Evolutionary conservation across 2,888 invertebrate genomes (phyloP), one percentile per base, ranked within the genome.

Genomic region (Drosophila prolongata): DNA sequence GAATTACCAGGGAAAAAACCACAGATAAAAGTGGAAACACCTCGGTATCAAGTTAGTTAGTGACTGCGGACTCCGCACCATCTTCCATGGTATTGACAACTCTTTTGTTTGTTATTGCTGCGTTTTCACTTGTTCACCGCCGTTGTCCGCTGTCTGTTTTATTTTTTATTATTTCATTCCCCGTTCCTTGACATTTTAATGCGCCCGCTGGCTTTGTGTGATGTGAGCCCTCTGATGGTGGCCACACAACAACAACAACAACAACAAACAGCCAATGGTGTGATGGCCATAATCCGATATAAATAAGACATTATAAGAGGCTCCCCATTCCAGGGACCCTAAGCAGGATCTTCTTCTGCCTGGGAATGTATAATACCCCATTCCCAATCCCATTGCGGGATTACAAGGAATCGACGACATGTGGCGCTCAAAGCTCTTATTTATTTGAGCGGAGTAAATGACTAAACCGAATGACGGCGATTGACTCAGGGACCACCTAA

Each of bases 261-360:
- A 72, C 82, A 46, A 70, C 74, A 6, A 6, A 30, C 30, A 8
- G 8, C 83, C 78, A 83, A 84, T 85, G 85, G 83, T 84, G 87
- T 85, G 83, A 84, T 84, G 85, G 82, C 85, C 77, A 84, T 84
- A 84, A 84, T 84, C 83, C 83, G 87, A 87, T 87, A 84, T 84
- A 84, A 84, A 84, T 87, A 84, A 84, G 83, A 84, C 83, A 84
- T 84, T 84, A 84, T 84, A 87, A 82, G 75, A 75, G 71, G 53
- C 65, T 52, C 52, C 64, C 62, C 49, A 34, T 34, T 8, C 16
- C 27, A 46, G 27, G 35, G n/a, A 8, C 1, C n/a, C 16, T 49
- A 52, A 65, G 52, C 52, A 65, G 65, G 65, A 65, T 65, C 65
- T 43, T 13, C 60, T 16, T 11, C 27, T 37, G 49, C 14, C 64